Evolutionary conservation across 2,113 vertebrate species (phyloP), one percentile per base, ranked within the genome.

Genomic region (Thalassoma bifasciatum): DNA sequence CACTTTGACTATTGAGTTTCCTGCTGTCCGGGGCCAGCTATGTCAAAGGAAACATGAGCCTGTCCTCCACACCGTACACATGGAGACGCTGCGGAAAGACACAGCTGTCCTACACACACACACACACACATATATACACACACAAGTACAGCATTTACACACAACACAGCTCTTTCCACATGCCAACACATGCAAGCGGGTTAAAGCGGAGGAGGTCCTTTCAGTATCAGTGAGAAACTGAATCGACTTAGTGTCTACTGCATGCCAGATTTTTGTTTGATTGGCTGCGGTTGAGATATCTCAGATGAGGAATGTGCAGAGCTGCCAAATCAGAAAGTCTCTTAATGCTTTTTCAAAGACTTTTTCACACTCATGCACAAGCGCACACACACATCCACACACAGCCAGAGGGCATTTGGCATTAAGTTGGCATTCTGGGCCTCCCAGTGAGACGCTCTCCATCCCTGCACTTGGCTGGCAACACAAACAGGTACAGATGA

Each of bases 1-100:
- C 77, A 64, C 77, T 79, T 71, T 66, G 52, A 62, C 66, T 40
- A 78, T 86, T 70, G 72, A 66, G 76, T 87, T 89, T 81, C 84
- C 63, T 58, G 62, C 76, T 51, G 17, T 47, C 64, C 1, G 59
- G 12, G 68, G 56, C 58, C 72, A 78, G 80, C 50, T 67, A 75
- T 71, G 80, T 21, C 10, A 70, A 72, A 63, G 68, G 83, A 60
- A 84, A 89, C 82, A 24, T 0, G 63, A 90, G 64, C 51, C 53
- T 0, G 60, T 16, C 61, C 56, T 57, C 64, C 0, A 53, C 54
- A 34, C 40, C 54, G 42, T 51, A 69, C 79, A 52, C 69, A 74
- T 17, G 4, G 59, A 58, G 44, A 59, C 5, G 19, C 34, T 52
- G 69, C 74, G 73, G 72, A 40, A 57, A 56, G 24, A 23, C 64